Percentiles rank a stretch among this genome's conserved stretches.
Evolutionary conservation across 2,888 invertebrate genomes (phyloP).

Genomic region (Chrysomela aeneicollis): DNA sequence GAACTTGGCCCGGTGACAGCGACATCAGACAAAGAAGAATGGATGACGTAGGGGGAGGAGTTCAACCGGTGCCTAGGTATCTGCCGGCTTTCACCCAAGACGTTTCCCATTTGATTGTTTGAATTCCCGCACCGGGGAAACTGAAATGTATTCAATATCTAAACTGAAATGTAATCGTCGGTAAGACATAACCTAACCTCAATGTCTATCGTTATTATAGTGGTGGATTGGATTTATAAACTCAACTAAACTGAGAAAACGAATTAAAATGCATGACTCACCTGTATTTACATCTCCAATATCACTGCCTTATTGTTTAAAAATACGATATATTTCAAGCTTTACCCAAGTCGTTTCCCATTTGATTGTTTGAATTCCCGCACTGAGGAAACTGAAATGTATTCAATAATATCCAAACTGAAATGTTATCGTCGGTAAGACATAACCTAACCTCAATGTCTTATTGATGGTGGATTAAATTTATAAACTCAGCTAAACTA

Average conservation of each 20-base stretch:
- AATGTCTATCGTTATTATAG: too few relatives aligned
- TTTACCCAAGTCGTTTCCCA: conserved; percentile 84
- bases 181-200: not conserved
- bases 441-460: too few relatives aligned
- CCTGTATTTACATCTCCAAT: conserved; percentile 90
- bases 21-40: conserved; percentile 72
- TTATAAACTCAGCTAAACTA: too few relatives aligned
- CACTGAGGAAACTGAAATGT: not conserved
- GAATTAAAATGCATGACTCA: too few relatives aligned
- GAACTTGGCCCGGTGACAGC: conserved; percentile 72
- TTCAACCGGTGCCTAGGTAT: conserved; percentile 73
- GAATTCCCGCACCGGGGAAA: conserved; percentile 43
- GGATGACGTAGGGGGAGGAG: conserved; percentile 63
- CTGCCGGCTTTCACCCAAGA: conserved; percentile 81
- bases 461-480: too few relatives aligned
- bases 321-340: conserved; percentile 86
- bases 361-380: conserved; percentile 70
- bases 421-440: not conserved
- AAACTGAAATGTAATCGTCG: not conserved
- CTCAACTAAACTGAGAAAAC: too few relatives aligned
- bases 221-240: too few relatives aligned
- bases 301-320: conserved; percentile 89
- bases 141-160: not conserved
- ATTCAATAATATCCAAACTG: not conserved
- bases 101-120: conserved; percentile 82